phyloP scores from a whole-genome alignment of 37 sponge, comb jelly and placozoan genomes.

The Spongilla lacustris region DNA sequence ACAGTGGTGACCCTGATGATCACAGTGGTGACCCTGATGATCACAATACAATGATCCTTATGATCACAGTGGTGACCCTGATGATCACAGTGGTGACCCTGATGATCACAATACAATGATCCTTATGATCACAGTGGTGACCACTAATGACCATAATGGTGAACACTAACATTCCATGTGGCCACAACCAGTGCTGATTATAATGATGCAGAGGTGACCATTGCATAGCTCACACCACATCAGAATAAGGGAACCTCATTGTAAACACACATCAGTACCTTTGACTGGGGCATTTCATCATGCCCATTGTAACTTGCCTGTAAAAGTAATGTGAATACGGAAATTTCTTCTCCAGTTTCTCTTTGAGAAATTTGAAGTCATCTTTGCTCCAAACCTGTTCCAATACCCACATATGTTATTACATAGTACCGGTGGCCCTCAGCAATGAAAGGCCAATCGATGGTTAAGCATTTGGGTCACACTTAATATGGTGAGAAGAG shows the following conservation, averaged over 20 bases:
- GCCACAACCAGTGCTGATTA: no score
- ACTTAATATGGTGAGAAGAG: no score
- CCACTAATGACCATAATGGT: not conserved
- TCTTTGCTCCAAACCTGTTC: slow-evolving; percentile 44
- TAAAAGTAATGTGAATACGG: slow-evolving; percentile 32
- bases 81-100: not conserved
- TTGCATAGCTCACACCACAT: no score
- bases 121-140: no score
- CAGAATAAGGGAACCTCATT: no score
- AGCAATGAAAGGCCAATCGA: no score
- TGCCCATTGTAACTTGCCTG: slow-evolving; percentile 14
- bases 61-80: not conserved
- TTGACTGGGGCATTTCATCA: not conserved
- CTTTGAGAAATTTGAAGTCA: slow-evolving; percentile 36
- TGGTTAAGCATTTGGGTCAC: no score
- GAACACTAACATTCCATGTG: no score
- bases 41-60: not conserved
- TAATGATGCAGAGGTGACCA: no score
- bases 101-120: not conserved
- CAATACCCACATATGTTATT: not conserved
- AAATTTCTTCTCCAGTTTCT: slow-evolving; percentile 2
- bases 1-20: not conserved
- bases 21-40: not conserved
- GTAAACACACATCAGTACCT: no score
- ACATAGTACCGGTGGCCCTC: not conserved